Conservation (phyloP, 2,113 vertebrate species). For the Otus sunia region DNA sequence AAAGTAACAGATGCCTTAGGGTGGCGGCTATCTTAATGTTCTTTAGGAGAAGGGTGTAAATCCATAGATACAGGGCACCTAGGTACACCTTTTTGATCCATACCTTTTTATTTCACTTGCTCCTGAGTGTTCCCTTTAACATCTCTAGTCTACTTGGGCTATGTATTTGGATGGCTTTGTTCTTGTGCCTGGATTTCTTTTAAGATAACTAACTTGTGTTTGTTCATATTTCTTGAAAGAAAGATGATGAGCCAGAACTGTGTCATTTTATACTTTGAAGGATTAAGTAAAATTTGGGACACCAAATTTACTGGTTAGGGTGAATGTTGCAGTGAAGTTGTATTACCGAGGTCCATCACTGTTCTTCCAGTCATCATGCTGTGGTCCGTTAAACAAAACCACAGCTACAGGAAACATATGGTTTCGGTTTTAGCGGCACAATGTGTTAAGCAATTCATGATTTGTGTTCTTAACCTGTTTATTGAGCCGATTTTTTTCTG, state of each 20-base stretch:
- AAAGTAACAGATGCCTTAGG: not conserved
- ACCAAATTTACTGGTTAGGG: not conserved
- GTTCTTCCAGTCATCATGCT: not conserved
- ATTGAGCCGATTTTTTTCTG: not conserved
- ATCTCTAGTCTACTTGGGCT: not conserved
- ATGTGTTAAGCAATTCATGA: not conserved
- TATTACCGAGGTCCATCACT: not conserved
- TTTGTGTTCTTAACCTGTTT: constrained; percentile 40
- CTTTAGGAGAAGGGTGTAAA: not conserved
- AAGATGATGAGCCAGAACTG: not conserved
- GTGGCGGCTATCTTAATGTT: not conserved
- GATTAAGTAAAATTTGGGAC: not conserved
- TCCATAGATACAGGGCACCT: not conserved
- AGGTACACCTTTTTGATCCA: not conserved
- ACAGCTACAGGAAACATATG: not conserved
- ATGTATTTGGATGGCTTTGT: not conserved
- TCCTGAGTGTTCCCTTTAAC: not conserved
- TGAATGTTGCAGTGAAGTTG: not conserved
- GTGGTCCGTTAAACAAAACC: not conserved
- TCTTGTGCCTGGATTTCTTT: not conserved
- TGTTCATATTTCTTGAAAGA: not conserved
- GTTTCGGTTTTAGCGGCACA: not conserved
- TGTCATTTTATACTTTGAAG: not conserved
- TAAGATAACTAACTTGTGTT: not conserved
- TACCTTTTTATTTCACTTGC: not conserved